A percentile compares a stretch with the other conserved stretches of the same genome.
Conservation (phyloP, 2,113 vertebrate genomes). For the Prochilodus magdalenae region DNA sequence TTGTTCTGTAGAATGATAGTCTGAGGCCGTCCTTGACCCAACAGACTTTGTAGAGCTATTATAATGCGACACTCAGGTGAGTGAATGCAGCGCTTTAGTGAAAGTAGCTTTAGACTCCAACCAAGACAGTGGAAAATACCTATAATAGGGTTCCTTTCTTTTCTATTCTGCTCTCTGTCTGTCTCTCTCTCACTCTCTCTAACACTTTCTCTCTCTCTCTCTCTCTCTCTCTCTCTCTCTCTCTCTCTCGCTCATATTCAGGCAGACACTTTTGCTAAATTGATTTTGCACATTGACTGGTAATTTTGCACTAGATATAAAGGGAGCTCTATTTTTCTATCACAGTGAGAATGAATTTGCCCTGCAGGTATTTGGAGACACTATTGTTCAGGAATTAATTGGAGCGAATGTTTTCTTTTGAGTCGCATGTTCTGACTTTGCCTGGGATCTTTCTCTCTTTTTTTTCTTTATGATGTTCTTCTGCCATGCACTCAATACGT, state of each 20-base stretch:
- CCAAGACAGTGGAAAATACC: constrained; percentile 6
- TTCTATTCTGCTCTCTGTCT: constrained; percentile 5
- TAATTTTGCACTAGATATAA: constrained; percentile 66
- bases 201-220: background rate
- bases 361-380: constrained; percentile 66
- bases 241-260: constrained; percentile 33
- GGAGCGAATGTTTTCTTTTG: constrained; percentile 50
- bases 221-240: constrained; percentile 36
- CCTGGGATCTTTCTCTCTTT: background rate
- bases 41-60: no score
- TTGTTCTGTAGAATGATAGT: background rate
- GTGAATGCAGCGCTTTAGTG: background rate
- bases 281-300: constrained; percentile 65
- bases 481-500: background rate
- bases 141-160: constrained; percentile 1
- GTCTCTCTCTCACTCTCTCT: background rate
- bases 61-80: background rate
- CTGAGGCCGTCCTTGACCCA: background rate
- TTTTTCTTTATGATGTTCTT: background rate
- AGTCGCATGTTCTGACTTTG: constrained; percentile 25
- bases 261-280: constrained; percentile 53
- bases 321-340: constrained; percentile 55
- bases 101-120: background rate
- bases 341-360: constrained; percentile 55
- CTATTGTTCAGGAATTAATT: constrained; percentile 67